Conservation (phyloP, 35 echinoderm and acorn worm genomes). For the Ptychodera flava region DNA sequence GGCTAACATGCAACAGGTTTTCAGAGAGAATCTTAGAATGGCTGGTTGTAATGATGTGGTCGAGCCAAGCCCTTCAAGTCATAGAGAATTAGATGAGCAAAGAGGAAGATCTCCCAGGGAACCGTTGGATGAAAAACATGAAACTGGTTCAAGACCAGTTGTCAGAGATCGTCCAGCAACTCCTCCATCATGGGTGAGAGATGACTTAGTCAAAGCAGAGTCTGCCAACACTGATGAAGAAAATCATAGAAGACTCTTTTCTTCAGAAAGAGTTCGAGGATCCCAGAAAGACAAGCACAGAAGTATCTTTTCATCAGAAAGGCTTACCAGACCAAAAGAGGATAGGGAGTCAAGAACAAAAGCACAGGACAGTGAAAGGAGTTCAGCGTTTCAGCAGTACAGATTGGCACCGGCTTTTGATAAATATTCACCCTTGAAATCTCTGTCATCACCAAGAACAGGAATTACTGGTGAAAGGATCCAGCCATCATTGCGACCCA, state of each 20-base stretch:
- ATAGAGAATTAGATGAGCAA: not conserved
- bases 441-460: not conserved
- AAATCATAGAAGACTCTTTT: not conserved
- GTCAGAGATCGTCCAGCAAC: not conserved
- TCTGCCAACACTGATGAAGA: too few species aligned
- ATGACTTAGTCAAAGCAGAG: too few species aligned
- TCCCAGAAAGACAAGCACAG: not conserved
- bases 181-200: not conserved
- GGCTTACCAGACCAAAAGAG: not conserved
- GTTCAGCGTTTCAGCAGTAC: not conserved
- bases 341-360: not conserved
- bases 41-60: not conserved
- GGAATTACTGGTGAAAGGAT: not conserved
- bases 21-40: not conserved
- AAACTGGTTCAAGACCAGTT: not conserved
- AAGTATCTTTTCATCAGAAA: not conserved
- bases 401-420: not conserved
- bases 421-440: not conserved
- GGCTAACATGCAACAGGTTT: slow-evolving; percentile 2
- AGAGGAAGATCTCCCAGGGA: not conserved
- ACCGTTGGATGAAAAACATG: not conserved
- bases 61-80: not conserved
- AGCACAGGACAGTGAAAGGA: not conserved
- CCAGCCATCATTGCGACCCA: not conserved
- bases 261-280: not conserved